A percentile compares a stretch with the other conserved stretches of the same genome.
Evolutionary conservation across 2,797 vertebrate species (phyloP).

Genomic region (Takifugu ocellatus): DNA sequence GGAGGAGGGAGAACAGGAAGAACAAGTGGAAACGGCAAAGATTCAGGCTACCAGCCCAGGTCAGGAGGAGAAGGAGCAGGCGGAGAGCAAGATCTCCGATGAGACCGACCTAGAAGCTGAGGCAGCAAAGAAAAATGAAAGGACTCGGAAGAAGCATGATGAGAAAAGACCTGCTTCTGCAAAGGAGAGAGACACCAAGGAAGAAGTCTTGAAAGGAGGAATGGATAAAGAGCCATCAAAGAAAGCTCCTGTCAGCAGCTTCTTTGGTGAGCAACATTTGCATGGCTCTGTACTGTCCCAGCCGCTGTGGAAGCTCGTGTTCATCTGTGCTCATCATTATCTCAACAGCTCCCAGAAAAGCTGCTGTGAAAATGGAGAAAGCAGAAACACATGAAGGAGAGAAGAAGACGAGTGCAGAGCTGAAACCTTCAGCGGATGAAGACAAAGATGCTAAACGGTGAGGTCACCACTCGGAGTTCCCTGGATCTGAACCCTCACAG

Average conservation of each 20-base stretch:
- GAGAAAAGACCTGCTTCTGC: conserved; percentile 28
- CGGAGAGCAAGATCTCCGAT: conserved; percentile 32
- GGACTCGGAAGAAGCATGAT: conserved; percentile 41
- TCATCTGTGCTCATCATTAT: conserved; percentile 2
- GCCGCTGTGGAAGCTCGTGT: conserved; percentile 22
- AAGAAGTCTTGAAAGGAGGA: conserved; percentile 52
- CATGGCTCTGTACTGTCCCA: conserved; percentile 46
- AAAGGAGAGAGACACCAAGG: conserved; percentile 12
- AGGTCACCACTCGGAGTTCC: conserved; percentile 11
- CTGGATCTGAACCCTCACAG: background rate
- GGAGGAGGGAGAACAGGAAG: conserved; percentile 59
- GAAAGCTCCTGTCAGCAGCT: conserved; percentile 78
- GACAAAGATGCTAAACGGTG: conserved; percentile 53
- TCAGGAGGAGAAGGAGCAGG: conserved; percentile 31
- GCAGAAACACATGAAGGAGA: conserved; percentile 44
- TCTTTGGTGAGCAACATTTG: conserved; percentile 81
- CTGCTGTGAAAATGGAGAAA: conserved; percentile 68
- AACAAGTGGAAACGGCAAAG: conserved; percentile 41
- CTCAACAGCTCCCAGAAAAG: conserved; percentile 79
- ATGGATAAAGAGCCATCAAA: conserved; percentile 46
- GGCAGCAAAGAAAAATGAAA: conserved; percentile 43
- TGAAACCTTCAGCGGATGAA: conserved; percentile 48
- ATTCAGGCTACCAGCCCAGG: conserved; percentile 34
- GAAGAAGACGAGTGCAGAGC: conserved; percentile 41
- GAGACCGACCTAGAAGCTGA: conserved; percentile 41